Percentiles rank a stretch among this genome's conserved stretches.
phyloP scores from a whole-genome alignment of 2,888 invertebrate species.

The Latheticus oryzae region DNA sequence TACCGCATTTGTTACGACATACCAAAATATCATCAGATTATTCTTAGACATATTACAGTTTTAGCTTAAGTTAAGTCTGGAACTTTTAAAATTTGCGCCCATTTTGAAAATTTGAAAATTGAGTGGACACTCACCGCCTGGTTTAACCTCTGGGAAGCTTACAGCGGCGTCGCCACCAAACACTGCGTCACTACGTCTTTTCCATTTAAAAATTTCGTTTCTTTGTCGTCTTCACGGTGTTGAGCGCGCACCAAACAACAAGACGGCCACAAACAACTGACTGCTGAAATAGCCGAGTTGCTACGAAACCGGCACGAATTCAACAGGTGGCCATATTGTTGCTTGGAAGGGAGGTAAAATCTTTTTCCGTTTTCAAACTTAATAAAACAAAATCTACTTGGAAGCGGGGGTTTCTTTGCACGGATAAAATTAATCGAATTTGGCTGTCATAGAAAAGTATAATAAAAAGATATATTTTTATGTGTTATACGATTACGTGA shows the following conservation, averaged over 20 bases:
- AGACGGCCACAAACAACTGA: constrained; percentile 39
- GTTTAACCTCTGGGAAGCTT: background rate
- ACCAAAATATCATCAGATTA: background rate
- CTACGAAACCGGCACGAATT: constrained; percentile 48
- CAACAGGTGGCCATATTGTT: constrained; percentile 57
- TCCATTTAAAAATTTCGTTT: constrained; percentile 11
- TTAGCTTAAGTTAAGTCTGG: too few species aligned
- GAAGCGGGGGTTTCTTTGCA: constrained; percentile 16
- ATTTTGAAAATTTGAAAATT: background rate
- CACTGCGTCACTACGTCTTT: constrained; percentile 7
- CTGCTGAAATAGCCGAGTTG: constrained; percentile 44
- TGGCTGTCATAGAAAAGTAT: too few species aligned
- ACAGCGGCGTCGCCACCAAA: constrained; percentile 1
- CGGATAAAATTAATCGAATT: constrained; percentile 36
- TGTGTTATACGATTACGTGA: too few species aligned
- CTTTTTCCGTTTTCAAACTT: constrained; percentile 27
- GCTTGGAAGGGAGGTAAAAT: constrained; percentile 33
- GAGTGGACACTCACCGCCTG: constrained; percentile 2
- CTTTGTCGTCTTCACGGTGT: constrained; percentile 17
- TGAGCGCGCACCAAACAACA: constrained; percentile 15
- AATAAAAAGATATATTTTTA: too few species aligned
- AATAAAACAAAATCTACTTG: constrained; percentile 25
- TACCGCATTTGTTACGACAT: background rate
- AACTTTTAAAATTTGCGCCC: constrained; percentile 1
- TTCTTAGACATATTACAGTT: too few species aligned